A percentile compares a stretch with the other conserved stretches of the same genome.
phyloP scores from a whole-genome alignment of 2,113 vertebrate genomes.

The Gasterosteus nipponicus region DNA sequence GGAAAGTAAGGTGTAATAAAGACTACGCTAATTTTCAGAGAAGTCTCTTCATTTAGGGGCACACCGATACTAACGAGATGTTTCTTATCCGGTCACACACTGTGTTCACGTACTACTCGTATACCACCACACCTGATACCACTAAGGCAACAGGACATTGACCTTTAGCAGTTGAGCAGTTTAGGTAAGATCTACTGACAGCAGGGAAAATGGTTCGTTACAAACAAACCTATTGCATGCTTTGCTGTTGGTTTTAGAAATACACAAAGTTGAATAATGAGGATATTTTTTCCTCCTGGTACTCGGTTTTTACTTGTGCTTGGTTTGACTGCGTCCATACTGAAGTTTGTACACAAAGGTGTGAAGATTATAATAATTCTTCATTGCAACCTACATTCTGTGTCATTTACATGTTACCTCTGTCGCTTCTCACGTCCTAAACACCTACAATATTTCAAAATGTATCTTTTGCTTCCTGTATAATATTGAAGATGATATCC shows the following conservation, averaged over 20 bases:
- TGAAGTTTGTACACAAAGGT: not conserved
- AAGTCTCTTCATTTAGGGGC: not conserved
- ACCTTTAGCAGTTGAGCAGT: too few species aligned
- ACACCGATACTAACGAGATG: not conserved
- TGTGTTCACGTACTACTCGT: not conserved
- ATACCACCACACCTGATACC: not conserved
- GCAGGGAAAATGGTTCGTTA: not conserved
- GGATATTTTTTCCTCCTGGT: not conserved
- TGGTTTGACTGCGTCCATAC: not conserved
- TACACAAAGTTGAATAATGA: not conserved
- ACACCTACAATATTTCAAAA: not conserved
- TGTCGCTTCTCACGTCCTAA: not conserved
- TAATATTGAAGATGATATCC: conserved; percentile 5
- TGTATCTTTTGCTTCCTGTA: not conserved
- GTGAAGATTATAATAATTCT: not conserved
- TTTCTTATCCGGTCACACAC: not conserved
- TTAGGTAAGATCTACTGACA: too few species aligned
- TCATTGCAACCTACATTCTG: not conserved
- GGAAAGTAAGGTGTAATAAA: not conserved
- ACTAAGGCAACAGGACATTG: not conserved
- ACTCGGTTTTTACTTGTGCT: not conserved
- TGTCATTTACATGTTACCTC: not conserved
- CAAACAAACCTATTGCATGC: not conserved
- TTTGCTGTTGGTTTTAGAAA: not conserved
- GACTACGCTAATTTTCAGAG: not conserved